Percentiles rank a stretch among this genome's conserved stretches.
Conservation (phyloP, 2,797 vertebrate species). For the Bradypodion ventrale region DNA sequence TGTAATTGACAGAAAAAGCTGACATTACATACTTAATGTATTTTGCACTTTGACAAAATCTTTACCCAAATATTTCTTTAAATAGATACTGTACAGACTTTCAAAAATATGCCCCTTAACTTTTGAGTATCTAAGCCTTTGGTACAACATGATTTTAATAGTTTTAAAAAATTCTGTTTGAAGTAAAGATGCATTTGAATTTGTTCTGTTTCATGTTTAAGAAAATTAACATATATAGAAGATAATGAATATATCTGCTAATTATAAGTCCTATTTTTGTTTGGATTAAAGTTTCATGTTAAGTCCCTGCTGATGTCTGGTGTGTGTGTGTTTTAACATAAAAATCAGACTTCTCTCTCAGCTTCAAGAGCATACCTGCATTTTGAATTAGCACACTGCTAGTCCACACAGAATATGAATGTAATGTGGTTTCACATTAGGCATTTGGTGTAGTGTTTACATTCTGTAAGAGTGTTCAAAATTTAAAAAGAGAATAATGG, state of each 20-base stretch:
- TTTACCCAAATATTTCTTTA: conserved; percentile 41
- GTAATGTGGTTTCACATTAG: neutral
- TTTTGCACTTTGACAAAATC: conserved; percentile 51
- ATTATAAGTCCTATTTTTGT: conserved; percentile 51
- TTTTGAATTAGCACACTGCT: fast-evolving
- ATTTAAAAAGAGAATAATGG: neutral
- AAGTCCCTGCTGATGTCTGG: conserved; percentile 32
- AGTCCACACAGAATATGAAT: neutral
- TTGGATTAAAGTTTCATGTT: conserved; percentile 54
- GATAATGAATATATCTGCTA: conserved; percentile 63
- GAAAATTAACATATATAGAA: conserved; percentile 68
- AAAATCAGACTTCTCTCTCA: conserved; percentile 20
- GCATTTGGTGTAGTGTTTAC: neutral
- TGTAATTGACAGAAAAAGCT: conserved; percentile 41
- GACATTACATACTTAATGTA: conserved; percentile 45
- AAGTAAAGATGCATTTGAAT: conserved; percentile 57
- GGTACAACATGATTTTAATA: conserved; percentile 41
- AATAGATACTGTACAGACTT: conserved; percentile 46
- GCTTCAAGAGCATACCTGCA: neutral
- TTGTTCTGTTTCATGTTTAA: conserved; percentile 65
- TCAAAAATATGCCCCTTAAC: conserved; percentile 22
- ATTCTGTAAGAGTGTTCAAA: neutral
- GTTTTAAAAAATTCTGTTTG: conserved; percentile 60
- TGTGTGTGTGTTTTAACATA: neutral
- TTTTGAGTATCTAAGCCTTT: conserved; percentile 45